phyloP scores from a whole-genome alignment of 2,888 invertebrate genomes.

The Strigamia transsilvanica region DNA sequence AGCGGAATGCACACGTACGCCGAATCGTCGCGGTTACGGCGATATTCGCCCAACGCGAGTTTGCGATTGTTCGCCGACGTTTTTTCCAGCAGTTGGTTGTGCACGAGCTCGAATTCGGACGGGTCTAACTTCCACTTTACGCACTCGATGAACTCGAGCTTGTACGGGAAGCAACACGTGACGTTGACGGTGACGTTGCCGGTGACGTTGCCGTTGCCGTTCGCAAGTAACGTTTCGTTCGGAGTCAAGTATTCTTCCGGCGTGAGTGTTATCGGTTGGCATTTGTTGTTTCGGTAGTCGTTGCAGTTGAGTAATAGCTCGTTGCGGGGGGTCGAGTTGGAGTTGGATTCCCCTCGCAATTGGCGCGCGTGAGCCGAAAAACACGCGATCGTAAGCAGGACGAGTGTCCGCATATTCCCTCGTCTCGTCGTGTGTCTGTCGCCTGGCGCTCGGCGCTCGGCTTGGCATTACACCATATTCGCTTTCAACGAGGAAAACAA shows the following conservation, averaged over 20 bases:
- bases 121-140: background rate
- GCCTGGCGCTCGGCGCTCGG: no score
- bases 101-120: background rate
- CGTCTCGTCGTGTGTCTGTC: no score
- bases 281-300: no score
- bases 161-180: background rate
- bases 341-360: no score
- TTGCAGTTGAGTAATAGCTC: no score
- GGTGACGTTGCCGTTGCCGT: background rate
- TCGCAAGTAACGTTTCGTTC: background rate
- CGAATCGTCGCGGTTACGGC: background rate
- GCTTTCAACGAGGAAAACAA: no score
- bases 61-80: background rate
- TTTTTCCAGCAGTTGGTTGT: background rate
- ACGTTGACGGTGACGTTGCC: background rate
- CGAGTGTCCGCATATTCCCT: no score
- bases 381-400: no score
- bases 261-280: background rate
- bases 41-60: background rate
- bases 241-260: background rate
- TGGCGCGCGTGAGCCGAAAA: no score
- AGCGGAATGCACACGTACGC: background rate
- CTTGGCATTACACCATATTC: no score
- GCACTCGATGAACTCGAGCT: background rate
- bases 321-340: no score